phyloP scores from a whole-genome alignment of 2,113 vertebrate genomes.

The Chamaea fasciata region DNA sequence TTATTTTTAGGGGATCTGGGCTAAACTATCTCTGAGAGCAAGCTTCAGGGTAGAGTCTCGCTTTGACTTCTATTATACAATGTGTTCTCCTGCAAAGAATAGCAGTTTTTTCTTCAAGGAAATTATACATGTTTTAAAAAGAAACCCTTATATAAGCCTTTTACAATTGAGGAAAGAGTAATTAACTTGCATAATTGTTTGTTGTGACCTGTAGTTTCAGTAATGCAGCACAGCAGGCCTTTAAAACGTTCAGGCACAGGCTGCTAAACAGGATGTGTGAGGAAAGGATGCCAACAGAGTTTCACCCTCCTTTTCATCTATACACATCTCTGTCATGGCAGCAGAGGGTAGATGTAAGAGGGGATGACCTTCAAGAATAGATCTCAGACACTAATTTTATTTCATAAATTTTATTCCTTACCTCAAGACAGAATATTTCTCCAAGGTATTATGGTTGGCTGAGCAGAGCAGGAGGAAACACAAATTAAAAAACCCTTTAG shows the following conservation, averaged over 20 bases:
- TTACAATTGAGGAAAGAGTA: background rate
- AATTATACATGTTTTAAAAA: slow-evolving; percentile 33
- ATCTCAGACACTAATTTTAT: background rate
- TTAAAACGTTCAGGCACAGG: background rate
- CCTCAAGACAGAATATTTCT: slow-evolving; percentile 7
- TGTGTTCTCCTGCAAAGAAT: background rate
- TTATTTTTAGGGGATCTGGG: background rate
- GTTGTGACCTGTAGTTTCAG: slow-evolving; percentile 1
- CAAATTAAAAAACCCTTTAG: background rate
- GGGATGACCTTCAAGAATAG: background rate
- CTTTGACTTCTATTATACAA: background rate
- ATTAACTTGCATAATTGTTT: slow-evolving; percentile 45
- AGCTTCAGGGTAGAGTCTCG: background rate
- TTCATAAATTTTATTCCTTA: background rate
- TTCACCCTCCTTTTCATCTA: background rate
- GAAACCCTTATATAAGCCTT: slow-evolving; percentile 36
- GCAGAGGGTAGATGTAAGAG: background rate
- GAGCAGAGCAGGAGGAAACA: background rate
- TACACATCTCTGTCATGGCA: background rate
- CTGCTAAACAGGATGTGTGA: background rate
- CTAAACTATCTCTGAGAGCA: background rate
- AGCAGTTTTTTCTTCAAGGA: slow-evolving; percentile 6
- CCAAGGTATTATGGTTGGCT: background rate
- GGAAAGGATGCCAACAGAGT: background rate
- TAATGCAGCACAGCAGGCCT: background rate